Base-by-base conservation (phyloP, 1,140 invertebrate genomes). In the Megalopta genalis region DNA sequence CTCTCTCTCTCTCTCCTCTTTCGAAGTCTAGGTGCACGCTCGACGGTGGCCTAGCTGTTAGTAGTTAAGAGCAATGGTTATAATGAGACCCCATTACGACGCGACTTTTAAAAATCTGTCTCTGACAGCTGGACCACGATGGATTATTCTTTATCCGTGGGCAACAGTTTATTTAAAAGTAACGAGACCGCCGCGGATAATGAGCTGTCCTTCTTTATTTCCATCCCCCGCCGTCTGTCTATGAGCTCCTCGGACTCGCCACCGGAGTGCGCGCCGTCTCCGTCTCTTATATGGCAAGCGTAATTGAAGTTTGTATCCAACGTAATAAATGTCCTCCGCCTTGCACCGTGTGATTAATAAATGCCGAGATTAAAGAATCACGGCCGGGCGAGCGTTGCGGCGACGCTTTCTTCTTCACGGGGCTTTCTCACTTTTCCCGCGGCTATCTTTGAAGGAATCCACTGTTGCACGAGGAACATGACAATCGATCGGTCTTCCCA, bases 1-100 rank as follows among this genome's bases (percentile, higher is more conserved):
- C 68, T 23, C n/a, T 66, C 52, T 37, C 46, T 10, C 32, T 10
- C 49, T 32, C 21, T 77, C 16, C 32, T 57, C 62, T 49, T 21
- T 14, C 25, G 27, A 7, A 6, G 42, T 77, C 25, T 63, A 66
- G 72, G 57, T 69, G 76, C 87, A 88, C 86, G 83, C 82, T 83
- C 84, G 87, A 88, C 82, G 88, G 54, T 85, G 57, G 86, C 86
- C 81, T 84, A 69, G 82, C 85, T 88, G 83, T 86, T 86, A 81
- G 77, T 67, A 79, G 81, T 84, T 81, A 84, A 77, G 73, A 81
- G 80, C 79, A 85, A 86, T 82, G 81, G 83, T 87, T 90, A 87
- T 90, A 90, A 90, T 89, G 88, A 90, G 87, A 88, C 77, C 84
- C 80, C 80, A 86, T 88, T 89, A 89, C 85, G 87, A 83, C 83